Conservation (phyloP, 2,888 invertebrate species). For the Ryuthela nishihirai region DNA sequence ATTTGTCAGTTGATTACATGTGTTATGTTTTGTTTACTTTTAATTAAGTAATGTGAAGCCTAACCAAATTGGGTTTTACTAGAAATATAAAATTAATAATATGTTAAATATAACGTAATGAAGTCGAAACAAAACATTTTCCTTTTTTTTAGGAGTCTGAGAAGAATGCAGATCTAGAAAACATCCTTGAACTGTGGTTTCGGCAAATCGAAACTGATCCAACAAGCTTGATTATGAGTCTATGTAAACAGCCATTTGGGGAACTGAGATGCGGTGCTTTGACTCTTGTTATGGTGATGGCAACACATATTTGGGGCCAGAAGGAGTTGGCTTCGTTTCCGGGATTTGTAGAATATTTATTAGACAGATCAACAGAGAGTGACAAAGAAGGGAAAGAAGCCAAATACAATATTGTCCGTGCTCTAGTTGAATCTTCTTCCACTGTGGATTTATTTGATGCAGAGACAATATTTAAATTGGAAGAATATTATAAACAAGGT, state of each 20-base stretch:
- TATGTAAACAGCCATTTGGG: conserved; percentile 73
- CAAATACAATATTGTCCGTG: conserved; percentile 69
- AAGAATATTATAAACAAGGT: conserved; percentile 69
- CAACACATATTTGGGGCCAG: conserved; percentile 74
- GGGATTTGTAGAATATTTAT: conserved; percentile 72
- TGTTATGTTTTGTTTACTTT: too few species aligned
- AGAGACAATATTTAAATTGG: conserved; percentile 60
- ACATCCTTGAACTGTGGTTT: conserved; percentile 59
- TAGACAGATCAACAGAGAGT: conserved; percentile 67
- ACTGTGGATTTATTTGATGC: conserved; percentile 59
- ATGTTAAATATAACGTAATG: too few species aligned
- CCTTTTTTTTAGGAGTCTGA: conserved; percentile 23
- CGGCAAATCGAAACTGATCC: conserved; percentile 56
- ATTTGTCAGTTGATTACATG: too few species aligned
- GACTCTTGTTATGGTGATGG: conserved; percentile 62
- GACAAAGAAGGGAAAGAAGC: conserved; percentile 67
- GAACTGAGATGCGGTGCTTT: conserved; percentile 70
- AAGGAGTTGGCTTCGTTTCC: conserved; percentile 63
- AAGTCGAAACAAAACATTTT: too few species aligned
- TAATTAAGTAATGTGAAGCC: not conserved
- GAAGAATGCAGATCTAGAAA: conserved; percentile 46
- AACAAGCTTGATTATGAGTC: conserved; percentile 60
- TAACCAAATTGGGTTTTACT: not conserved
- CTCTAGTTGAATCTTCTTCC: conserved; percentile 56
- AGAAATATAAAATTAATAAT: not conserved